Evolutionary conservation across 30 jellyfish, hydroid and myxozoan species (phyloP).

Genomic region (Hydractinia echinata): DNA sequence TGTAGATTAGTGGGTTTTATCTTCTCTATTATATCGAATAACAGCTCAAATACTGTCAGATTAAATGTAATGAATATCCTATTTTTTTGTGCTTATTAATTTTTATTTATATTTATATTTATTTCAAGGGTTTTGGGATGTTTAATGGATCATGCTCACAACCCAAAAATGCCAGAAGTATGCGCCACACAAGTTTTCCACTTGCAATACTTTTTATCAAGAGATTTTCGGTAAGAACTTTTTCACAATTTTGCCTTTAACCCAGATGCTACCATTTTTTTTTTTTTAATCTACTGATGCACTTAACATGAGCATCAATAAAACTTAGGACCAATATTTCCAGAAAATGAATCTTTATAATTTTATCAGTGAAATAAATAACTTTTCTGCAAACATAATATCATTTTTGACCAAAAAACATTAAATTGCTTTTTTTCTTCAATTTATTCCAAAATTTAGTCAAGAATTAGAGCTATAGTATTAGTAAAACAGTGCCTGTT

Average conservation of each 20-base stretch:
- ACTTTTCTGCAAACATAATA: too few relatives aligned
- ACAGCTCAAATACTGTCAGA: not conserved
- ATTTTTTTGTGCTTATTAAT: not conserved
- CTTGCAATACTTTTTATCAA: slow-evolving; percentile 80
- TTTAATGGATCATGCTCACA: slow-evolving; percentile 77
- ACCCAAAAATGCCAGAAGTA: slow-evolving; percentile 57
- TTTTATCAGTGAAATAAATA: too few relatives aligned
- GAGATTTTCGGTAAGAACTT: slow-evolving; percentile 89
- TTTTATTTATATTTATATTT: not conserved
- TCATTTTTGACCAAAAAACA: too few relatives aligned
- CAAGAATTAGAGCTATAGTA: too few relatives aligned
- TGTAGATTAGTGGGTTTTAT: not conserved
- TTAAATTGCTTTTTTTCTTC: too few relatives aligned
- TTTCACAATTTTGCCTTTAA: not conserved
- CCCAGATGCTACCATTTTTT: too few relatives aligned
- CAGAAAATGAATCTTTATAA: too few relatives aligned
- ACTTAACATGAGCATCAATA: too few relatives aligned
- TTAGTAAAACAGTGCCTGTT: too few relatives aligned
- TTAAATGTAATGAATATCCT: not conserved
- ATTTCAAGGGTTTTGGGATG: slow-evolving; percentile 74
- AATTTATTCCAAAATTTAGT: too few relatives aligned
- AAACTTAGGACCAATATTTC: too few relatives aligned
- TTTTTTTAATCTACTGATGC: too few relatives aligned
- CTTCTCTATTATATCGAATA: not conserved
- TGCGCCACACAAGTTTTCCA: slow-evolving; percentile 86